Percentiles rank a stretch among this genome's conserved stretches.
Conservation (phyloP, 2,113 vertebrate species). For the Menura novaehollandiae region DNA sequence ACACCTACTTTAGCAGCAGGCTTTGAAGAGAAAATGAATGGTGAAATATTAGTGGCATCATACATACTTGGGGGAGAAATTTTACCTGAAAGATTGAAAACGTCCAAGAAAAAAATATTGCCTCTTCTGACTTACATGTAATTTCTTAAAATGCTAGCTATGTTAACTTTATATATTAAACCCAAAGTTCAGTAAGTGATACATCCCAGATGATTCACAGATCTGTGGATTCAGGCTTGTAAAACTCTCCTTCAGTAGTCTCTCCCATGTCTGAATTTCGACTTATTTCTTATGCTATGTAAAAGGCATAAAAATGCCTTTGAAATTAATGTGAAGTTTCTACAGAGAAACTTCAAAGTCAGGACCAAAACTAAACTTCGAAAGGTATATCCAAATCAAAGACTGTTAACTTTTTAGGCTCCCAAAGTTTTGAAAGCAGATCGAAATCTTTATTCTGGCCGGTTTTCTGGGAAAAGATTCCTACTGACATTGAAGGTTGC, state of each 20-base stretch:
- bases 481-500: not conserved
- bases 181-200: not conserved
- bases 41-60: conserved; percentile 1
- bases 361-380: not conserved
- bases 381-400: not conserved
- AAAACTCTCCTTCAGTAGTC: not conserved
- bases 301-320: not conserved
- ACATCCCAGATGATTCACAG: not conserved
- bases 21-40: conserved; percentile 49
- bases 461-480: not conserved
- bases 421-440: not conserved
- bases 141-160: not conserved
- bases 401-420: not conserved
- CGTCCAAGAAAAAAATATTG: not conserved
- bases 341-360: not conserved
- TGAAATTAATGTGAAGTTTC: not conserved
- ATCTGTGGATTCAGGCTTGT: not conserved
- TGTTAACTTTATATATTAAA: not conserved
- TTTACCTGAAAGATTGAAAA: conserved; percentile 3
- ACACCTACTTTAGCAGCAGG: conserved; percentile 38
- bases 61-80: not conserved
- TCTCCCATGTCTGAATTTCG: not conserved
- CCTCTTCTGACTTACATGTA: not conserved
- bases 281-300: not conserved
- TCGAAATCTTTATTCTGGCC: not conserved